phyloP scores from a whole-genome alignment of 2,113 vertebrate genomes.

The Nibea coibor region DNA sequence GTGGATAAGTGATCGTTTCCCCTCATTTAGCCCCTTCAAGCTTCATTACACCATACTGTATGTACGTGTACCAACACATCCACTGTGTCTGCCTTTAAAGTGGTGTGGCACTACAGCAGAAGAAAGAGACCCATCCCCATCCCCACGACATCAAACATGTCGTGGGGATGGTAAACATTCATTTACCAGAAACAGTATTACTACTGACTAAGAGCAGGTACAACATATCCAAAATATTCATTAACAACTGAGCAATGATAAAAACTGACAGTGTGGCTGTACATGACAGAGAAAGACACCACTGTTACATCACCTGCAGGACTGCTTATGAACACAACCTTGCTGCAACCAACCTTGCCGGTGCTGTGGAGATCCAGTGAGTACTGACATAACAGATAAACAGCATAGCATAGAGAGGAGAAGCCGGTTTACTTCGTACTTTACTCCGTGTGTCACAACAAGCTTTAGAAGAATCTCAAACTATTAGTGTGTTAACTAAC shows the following conservation, averaged over 20 bases:
- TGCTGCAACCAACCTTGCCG: background rate
- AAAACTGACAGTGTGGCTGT: too few relatives aligned
- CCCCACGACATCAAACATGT: background rate
- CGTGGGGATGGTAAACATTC: too few relatives aligned
- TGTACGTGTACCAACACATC: constrained; percentile 23
- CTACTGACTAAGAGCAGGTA: background rate
- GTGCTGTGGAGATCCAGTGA: background rate
- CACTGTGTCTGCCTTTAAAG: background rate
- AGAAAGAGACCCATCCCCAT: background rate
- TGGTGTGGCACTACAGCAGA: background rate
- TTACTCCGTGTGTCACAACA: too few relatives aligned
- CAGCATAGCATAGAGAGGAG: too few relatives aligned
- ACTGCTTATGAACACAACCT: too few relatives aligned
- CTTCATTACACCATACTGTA: background rate
- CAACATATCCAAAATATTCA: background rate
- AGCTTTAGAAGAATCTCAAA: background rate
- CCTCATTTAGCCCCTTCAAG: background rate
- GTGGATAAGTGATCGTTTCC: constrained; percentile 3
- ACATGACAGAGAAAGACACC: too few relatives aligned
- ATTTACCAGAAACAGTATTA: background rate
- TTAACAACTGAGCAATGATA: background rate
- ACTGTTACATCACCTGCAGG: too few relatives aligned
- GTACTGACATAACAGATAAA: background rate
- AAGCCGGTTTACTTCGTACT: too few relatives aligned
- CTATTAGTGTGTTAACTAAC: background rate